phyloP scores from a whole-genome alignment of 2,113 vertebrate species.

The Syngnathus floridae region DNA sequence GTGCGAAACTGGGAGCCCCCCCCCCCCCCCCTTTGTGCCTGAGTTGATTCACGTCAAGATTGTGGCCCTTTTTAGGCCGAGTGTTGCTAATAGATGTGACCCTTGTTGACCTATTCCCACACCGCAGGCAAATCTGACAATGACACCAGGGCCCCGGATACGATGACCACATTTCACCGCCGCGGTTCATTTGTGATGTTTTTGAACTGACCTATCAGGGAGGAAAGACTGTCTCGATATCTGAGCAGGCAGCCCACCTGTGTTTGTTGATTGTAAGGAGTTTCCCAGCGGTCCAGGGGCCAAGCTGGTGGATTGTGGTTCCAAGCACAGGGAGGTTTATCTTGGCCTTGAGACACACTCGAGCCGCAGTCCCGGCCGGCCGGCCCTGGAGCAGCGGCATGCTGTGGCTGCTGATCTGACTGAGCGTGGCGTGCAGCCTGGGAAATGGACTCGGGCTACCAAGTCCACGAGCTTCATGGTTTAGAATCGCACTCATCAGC shows the following conservation, averaged over 20 bases:
- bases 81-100: slow-evolving; percentile 35
- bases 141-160: slow-evolving; percentile 37
- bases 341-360: slow-evolving; percentile 70
- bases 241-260: slow-evolving; percentile 67
- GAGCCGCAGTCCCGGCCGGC: slow-evolving; percentile 36
- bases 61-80: slow-evolving; percentile 26
- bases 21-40: slow-evolving; percentile 4
- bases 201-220: slow-evolving; percentile 53
- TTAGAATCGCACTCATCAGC: slow-evolving; percentile 34
- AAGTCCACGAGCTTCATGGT: slow-evolving; percentile 18
- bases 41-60: slow-evolving; percentile 46
- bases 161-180: slow-evolving; percentile 37
- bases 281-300: slow-evolving; percentile 63
- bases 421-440: slow-evolving; percentile 42
- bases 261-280: slow-evolving; percentile 69
- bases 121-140: slow-evolving; percentile 39
- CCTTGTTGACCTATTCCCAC: slow-evolving; percentile 38
- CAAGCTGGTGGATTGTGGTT: slow-evolving; percentile 64
- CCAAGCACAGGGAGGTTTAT: slow-evolving; percentile 63
- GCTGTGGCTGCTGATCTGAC: slow-evolving; percentile 54
- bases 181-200: slow-evolving; percentile 44
- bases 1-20: slow-evolving; percentile 34
- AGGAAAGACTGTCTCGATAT: slow-evolving; percentile 59
- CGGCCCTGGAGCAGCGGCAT: slow-evolving; percentile 43
- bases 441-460: slow-evolving; percentile 51